Conservation (phyloP, 2,113 vertebrate species). For the Grus americana region DNA sequence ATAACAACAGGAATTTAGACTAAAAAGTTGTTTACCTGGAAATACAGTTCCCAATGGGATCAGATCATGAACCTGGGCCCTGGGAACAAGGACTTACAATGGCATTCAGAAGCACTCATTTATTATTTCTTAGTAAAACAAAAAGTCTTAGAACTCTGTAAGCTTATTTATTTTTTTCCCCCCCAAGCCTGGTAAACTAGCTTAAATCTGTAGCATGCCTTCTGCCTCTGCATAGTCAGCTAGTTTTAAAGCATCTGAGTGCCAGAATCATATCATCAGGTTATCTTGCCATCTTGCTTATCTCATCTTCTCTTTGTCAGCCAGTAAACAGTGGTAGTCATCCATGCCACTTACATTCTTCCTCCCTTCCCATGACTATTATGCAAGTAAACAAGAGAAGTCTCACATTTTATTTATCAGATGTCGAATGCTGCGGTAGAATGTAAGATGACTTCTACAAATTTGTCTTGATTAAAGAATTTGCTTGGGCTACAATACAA, state of each 20-base stretch:
- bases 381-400: background rate
- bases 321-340: background rate
- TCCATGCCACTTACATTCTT: background rate
- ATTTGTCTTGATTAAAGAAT: background rate
- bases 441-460: background rate
- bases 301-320: background rate
- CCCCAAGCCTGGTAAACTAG: background rate
- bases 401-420: background rate
- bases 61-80: background rate
- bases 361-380: background rate
- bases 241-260: background rate
- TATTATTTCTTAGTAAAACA: conserved; percentile 6
- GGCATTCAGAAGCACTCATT: background rate
- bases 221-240: background rate
- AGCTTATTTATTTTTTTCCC: background rate
- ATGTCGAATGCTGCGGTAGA: background rate
- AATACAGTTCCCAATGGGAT: background rate
- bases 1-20: background rate
- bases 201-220: background rate
- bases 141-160: background rate
- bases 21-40: background rate
- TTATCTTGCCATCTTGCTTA: background rate
- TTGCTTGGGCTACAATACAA: background rate
- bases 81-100: background rate
- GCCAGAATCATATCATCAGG: background rate